Evolutionary conservation across 2,888 invertebrate species (phyloP).

Genomic region (Terebella lapidaria): DNA sequence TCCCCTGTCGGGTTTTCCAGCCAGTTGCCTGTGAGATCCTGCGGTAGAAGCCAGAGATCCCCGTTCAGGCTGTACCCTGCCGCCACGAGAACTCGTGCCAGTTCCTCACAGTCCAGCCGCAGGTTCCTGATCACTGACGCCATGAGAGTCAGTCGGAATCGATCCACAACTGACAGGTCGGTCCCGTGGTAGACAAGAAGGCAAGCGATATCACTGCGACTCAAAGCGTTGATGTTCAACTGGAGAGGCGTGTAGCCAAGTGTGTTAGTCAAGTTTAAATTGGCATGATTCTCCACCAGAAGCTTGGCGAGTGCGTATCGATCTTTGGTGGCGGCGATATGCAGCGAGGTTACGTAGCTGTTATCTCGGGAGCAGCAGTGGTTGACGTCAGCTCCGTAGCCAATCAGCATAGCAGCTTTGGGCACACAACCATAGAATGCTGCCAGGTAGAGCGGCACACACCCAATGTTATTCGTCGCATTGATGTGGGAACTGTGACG

Average conservation of each 20-base stretch:
- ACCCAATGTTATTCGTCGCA: slow-evolving; percentile 17
- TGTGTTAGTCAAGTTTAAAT: slow-evolving; percentile 19
- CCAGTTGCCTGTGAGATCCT: neutral
- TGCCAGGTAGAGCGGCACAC: slow-evolving; percentile 23
- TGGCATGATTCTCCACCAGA: slow-evolving; percentile 19
- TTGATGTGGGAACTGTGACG: slow-evolving; percentile 19
- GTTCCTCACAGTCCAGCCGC: slow-evolving; percentile 25
- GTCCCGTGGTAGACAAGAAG: slow-evolving; percentile 27
- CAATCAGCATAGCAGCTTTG: slow-evolving; percentile 22
- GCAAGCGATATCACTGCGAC: slow-evolving; percentile 19
- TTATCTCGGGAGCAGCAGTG: slow-evolving; percentile 11
- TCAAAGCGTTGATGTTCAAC: slow-evolving; percentile 21
- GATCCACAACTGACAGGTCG: slow-evolving; percentile 9
- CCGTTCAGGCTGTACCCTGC: slow-evolving; percentile 24
- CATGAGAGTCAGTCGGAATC: slow-evolving; percentile 18
- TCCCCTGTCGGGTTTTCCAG: neutral
- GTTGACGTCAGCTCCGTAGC: slow-evolving; percentile 21
- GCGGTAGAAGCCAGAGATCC: slow-evolving; percentile 21
- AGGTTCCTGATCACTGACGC: slow-evolving; percentile 20
- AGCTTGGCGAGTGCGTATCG: slow-evolving; percentile 16
- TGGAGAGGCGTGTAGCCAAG: slow-evolving; percentile 23
- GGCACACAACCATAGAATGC: slow-evolving; percentile 24
- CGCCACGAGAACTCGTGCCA: slow-evolving; percentile 22
- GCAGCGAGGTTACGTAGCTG: slow-evolving; percentile 25
- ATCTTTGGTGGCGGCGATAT: slow-evolving; percentile 25